phyloP scores from a whole-genome alignment of 1,140 invertebrate species.

The Aplysia californica region DNA sequence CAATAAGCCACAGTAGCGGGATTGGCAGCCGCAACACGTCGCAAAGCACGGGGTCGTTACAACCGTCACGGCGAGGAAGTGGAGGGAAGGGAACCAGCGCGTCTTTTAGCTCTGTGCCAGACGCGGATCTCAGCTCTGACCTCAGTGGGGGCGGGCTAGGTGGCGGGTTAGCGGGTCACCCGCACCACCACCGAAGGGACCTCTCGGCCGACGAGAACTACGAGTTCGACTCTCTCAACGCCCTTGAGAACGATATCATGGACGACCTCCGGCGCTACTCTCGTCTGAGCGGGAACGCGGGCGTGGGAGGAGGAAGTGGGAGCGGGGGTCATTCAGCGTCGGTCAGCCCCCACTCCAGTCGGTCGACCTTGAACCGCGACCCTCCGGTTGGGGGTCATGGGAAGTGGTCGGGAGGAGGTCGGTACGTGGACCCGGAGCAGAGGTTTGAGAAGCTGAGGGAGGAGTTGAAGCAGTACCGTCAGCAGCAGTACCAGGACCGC shows the following conservation, averaged over 20 bases:
- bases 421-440: slow-evolving; percentile 71
- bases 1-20: slow-evolving; percentile 78
- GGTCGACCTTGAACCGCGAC: not conserved
- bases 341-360: not conserved
- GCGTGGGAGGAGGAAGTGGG: slow-evolving; percentile 67
- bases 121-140: slow-evolving; percentile 53
- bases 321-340: not conserved
- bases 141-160: slow-evolving; percentile 4
- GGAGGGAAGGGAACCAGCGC: slow-evolving; percentile 25
- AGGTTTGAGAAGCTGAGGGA: slow-evolving; percentile 94
- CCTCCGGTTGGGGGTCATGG: no score
- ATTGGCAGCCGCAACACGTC: slow-evolving; percentile 94
- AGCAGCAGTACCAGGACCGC: slow-evolving; percentile 71
- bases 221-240: slow-evolving; percentile 82
- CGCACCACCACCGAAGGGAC: slow-evolving; percentile 70
- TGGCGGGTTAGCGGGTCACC: not conserved
- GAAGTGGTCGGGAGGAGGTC: no score
- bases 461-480: slow-evolving; percentile 92
- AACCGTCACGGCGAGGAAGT: slow-evolving; percentile 33
- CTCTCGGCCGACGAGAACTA: slow-evolving; percentile 94
- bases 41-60: slow-evolving; percentile 77
- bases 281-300: slow-evolving; percentile 68
- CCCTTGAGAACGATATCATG: slow-evolving; percentile 59
- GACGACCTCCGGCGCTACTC: slow-evolving; percentile 57
- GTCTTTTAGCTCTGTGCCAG: slow-evolving; percentile 45